Base-by-base conservation (phyloP, 2,888 invertebrate genomes). In the Xylota sylvarum region DNA sequence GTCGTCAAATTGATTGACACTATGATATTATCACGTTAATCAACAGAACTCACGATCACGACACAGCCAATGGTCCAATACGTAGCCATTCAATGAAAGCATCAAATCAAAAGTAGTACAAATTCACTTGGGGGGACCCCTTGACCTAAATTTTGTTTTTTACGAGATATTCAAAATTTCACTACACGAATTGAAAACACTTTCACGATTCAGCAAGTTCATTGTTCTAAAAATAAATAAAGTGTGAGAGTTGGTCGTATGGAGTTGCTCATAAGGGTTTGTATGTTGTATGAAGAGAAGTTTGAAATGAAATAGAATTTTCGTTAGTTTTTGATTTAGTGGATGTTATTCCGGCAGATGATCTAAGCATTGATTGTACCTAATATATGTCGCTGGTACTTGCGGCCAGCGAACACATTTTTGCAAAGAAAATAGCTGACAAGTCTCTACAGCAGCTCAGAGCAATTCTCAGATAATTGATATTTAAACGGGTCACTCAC, bases 141-240 rank as follows among this genome's bases (percentile, higher is more conserved):
- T 70, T 78, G 62, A 78, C 78, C 78, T 55, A 70, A 55, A 70
- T 78, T 52, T n/a, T n/a, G n/a, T n/a, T 37, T 17, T 17, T 32
- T n/a, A 58, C 67, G 50, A 67, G 23, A 56, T 32, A 17, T 56
- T 30, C 48, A 48, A 69, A 78, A 62, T 77, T 77, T 77, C 77
- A 77, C 77, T 60, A 40, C 48, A 56, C 23, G 46, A 52, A 19
- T 14, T 46, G 46, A 46, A 70, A 73, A 67, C 65, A 80, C 70
- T 85, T 85, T 85, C 65, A 60, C 76, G 40, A 81, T 14, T 81
- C 67, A 60, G 70, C 80, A 23, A 72, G 74, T 85, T 80, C 65
- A 56, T 76, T 52, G 81, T 55, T 37, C 64, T 46, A 76, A n/a
- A 69, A 64, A 48, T 40, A n/a, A n/a, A 40, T 40, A n/a, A 40